Evolutionary conservation across 2,797 vertebrate genomes (phyloP), one percentile per base, ranked within the genome.

Genomic region (Columba guinea): DNA sequence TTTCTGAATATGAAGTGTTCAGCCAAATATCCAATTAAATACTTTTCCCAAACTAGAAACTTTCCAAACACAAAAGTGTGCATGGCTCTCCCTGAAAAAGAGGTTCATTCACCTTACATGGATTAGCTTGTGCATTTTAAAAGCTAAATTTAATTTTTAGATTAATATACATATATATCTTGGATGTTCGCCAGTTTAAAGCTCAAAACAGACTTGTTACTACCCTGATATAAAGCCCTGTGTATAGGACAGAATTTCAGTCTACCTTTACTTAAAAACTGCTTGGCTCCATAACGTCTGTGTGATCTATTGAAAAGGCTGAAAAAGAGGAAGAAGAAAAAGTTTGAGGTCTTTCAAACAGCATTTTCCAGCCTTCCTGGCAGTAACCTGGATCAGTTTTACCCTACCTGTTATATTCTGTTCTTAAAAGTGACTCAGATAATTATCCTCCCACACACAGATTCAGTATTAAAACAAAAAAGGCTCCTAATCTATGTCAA

Each of bases 271-370:
- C 37, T 71, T 51, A 56, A 87, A 80, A 30, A 89, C 28, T 56
- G 35, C n/a, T 55, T 74, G 78, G 81, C 90, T 94, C 78, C 84
- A 35, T 59, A 83, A 76, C 41, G 87, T 91, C 71, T 95, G 60
- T 35, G 55, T n/a, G 14, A 74, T 21, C 32, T 4, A 84, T 62
- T 76, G 63, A 73, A 63, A 84, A 82, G 27, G 28, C 56, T 87
- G 11, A 79, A 69, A 78, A 65, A 71, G 21, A 78, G 35, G 27
- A 83, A 58, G 51, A 59, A 84, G 56, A 77, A 67, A 35, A 58
- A 44, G 19, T 28, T 8, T 34, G 49, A 87, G 60, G 18, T 67
- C 63, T 93, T 75, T 79, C 32, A 84, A 55, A 83, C 0, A 64
- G 32, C 35, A 35, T 78, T 89, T 90, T 55, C 39, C 44, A 77